Evolutionary conservation across 1,140 invertebrate genomes (phyloP).

Genomic region (Lucilia sericata): DNA sequence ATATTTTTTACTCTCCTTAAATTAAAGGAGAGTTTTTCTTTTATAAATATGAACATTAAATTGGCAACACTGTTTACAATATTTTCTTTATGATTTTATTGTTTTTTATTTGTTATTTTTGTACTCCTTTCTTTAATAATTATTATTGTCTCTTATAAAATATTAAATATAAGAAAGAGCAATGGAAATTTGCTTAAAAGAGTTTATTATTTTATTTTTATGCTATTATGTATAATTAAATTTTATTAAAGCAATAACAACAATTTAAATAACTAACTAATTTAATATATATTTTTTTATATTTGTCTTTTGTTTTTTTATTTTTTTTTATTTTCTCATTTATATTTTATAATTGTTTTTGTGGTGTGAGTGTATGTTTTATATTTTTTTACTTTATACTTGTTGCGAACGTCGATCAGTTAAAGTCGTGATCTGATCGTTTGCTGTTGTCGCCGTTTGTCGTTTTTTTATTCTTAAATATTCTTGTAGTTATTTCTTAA

Average conservation of each 20-base stretch:
- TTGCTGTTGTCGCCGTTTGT: slow-evolving; percentile 17
- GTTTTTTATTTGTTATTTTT: no score
- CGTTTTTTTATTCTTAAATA: neutral
- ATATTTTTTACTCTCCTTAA: no score
- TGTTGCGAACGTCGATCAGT: slow-evolving; percentile 13
- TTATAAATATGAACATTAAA: no score
- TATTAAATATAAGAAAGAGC: no score
- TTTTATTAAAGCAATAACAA: slow-evolving; percentile 4
- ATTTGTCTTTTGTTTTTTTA: neutral
- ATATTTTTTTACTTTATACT: slow-evolving; percentile 8
- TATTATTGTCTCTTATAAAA: no score
- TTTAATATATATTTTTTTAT: neutral
- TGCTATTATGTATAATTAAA: neutral
- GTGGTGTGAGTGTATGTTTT: neutral
- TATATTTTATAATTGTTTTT: neutral
- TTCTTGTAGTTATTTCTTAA: neutral
- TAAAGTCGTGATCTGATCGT: slow-evolving; percentile 20
- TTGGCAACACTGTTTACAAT: no score
- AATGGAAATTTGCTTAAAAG: no score
- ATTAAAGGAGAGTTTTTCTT: no score
- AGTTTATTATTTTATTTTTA: no score
- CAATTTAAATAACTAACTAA: neutral
- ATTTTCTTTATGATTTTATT: no score
- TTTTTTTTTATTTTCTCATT: neutral
- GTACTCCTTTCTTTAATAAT: no score